Percentiles rank a stretch among this genome's conserved stretches.
Evolutionary conservation across 2,888 invertebrate genomes (phyloP).

Genomic region (Eupithecia vulgata): DNA sequence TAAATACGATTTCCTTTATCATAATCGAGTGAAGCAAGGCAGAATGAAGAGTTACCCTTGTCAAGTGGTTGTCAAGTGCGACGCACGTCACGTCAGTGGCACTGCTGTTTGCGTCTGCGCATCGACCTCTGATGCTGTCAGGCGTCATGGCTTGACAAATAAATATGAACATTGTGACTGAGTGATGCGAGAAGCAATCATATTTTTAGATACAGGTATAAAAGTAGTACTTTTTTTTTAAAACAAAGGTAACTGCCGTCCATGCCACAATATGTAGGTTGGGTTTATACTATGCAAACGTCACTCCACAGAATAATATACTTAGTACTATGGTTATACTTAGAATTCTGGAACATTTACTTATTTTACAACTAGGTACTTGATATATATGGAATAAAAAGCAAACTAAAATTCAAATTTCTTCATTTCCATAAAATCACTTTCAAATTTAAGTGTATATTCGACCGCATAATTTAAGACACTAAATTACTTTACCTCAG

Average conservation of each 20-base stretch:
- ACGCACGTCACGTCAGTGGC: constrained; percentile 46
- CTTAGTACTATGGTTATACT: too few species aligned
- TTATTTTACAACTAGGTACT: neutral
- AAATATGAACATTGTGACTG: constrained; percentile 38
- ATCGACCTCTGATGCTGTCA: neutral
- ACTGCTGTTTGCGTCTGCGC: neutral
- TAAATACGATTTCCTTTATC: constrained; percentile 1
- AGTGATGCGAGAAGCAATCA: constrained; percentile 21
- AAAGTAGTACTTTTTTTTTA: neutral
- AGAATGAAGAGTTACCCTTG: constrained; percentile 47
- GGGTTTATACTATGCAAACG: too few species aligned
- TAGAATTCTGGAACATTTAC: neutral
- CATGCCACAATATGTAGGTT: neutral
- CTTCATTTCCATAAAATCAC: neutral
- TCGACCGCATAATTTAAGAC: neutral
- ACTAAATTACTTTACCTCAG: neutral
- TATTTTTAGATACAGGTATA: neutral
- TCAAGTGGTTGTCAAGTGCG: constrained; percentile 46
- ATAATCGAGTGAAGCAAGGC: constrained; percentile 8
- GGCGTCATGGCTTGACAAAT: constrained; percentile 22
- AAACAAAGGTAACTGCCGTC: neutral
- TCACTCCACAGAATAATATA: neutral
- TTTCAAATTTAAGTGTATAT: neutral
- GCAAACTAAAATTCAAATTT: neutral
- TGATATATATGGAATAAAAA: too few species aligned